A percentile compares a stretch with the other conserved stretches of the same genome.
These are phyloP conservation scores for Tridacna gigas DNA, from an alignment of 2,888 invertebrate species.

Conservation along the genomic window DNA sequence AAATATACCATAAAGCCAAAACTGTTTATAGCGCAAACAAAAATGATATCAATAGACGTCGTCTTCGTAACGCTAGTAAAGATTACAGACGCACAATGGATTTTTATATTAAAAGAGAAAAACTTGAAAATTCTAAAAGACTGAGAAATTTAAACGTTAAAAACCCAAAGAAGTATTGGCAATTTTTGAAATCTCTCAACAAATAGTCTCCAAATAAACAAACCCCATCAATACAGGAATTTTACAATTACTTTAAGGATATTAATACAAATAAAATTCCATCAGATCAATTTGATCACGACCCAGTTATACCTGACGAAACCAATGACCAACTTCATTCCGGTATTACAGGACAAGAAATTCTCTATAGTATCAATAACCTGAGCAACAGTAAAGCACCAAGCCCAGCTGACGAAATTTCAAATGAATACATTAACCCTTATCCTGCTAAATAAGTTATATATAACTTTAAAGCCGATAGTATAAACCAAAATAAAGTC, in stretches of 20 bases:
- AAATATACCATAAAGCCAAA: slow-evolving; percentile 21
- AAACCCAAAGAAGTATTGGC: slow-evolving; percentile 30
- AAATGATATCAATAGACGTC: not conserved
- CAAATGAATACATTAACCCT: slow-evolving; percentile 8
- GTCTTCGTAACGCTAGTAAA: slow-evolving; percentile 18
- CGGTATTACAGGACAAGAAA: slow-evolving; percentile 6
- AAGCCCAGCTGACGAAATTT: not conserved
- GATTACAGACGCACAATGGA: slow-evolving; percentile 25
- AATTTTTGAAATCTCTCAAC: slow-evolving; percentile 29
- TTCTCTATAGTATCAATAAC: not conserved
- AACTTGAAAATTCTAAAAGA: not conserved
- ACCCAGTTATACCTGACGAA: not conserved
- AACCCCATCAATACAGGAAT: not conserved
- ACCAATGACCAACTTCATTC: not conserved
- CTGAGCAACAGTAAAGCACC: slow-evolving; percentile 7
- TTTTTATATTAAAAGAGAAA: slow-evolving; percentile 16
- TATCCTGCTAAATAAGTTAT: no score
- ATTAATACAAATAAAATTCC: slow-evolving; percentile 4
- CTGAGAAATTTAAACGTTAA: slow-evolving; percentile 3
- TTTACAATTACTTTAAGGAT: slow-evolving; percentile 23
- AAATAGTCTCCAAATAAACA: not conserved
- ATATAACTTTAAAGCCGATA: no score
- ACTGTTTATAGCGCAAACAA: not conserved
- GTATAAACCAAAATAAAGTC: no score
- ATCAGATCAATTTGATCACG: not conserved